phyloP scores from a whole-genome alignment of 1,140 invertebrate species.

The Amphibalanus amphitrite region DNA sequence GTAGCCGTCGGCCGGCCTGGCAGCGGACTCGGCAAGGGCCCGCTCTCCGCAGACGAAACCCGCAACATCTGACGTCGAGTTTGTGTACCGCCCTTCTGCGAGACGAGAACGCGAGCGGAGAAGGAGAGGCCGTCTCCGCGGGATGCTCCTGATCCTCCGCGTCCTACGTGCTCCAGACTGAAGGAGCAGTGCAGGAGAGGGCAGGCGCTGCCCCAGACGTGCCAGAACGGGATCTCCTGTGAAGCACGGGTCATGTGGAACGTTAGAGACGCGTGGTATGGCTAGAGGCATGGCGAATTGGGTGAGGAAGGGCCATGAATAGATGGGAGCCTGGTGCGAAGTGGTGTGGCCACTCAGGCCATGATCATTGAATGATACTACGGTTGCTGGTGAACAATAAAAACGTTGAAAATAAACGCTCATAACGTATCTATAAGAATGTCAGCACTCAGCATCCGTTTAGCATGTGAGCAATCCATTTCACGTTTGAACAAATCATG shows the following conservation, averaged over 20 bases:
- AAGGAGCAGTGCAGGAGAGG: constrained; percentile 77
- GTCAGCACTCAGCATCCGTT: too few relatives aligned
- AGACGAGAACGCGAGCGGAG: background rate
- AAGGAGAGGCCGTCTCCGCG: background rate
- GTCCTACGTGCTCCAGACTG: constrained; percentile 42
- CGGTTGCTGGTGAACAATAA: too few relatives aligned
- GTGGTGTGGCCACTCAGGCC: too few relatives aligned
- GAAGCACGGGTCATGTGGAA: constrained; percentile 24
- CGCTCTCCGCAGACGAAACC: background rate
- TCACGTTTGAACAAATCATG: too few relatives aligned
- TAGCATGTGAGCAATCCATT: background rate
- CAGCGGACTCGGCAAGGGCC: background rate
- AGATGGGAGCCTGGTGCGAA: too few relatives aligned
- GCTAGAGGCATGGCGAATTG: too few relatives aligned
- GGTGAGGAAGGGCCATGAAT: too few relatives aligned
- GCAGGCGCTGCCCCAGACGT: constrained; percentile 72
- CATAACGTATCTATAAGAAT: background rate
- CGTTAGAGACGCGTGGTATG: too few relatives aligned
- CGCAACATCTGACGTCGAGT: background rate
- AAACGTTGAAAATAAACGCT: background rate
- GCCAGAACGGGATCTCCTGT: constrained; percentile 68
- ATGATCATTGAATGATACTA: too few relatives aligned
- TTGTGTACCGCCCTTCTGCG: background rate
- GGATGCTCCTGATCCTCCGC: background rate
- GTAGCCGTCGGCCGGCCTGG: background rate